These are phyloP conservation scores for Poecilia latipinna DNA, from an alignment of 2,113 vertebrate genomes.

Conservation along the genomic window DNA sequence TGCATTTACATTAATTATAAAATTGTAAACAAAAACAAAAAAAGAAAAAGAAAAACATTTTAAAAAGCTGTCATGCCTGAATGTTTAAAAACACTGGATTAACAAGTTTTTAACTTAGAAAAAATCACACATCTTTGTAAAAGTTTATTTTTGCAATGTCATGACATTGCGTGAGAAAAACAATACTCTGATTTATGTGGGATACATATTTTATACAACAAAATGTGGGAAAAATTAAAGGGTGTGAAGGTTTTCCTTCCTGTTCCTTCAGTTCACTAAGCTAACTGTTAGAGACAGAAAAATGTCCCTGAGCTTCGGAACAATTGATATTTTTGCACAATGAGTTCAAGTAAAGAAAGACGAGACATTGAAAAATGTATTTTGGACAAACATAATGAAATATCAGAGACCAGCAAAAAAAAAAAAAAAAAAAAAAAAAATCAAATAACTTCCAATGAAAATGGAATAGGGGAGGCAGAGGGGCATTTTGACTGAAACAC, in stretches of 20 bases:
- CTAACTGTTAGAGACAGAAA: neutral
- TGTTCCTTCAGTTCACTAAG: neutral
- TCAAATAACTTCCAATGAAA: conserved; percentile 27
- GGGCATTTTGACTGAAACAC: conserved; percentile 41
- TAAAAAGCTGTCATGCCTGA: no score
- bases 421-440: neutral
- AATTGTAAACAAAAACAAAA: no score
- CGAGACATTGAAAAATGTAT: conserved; percentile 4
- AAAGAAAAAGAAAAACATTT: no score
- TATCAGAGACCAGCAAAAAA: conserved; percentile 3
- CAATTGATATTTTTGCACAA: neutral
- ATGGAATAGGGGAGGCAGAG: conserved; percentile 5
- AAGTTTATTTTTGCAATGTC: neutral
- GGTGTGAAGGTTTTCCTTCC: neutral
- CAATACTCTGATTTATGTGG: neutral
- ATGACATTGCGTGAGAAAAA: neutral
- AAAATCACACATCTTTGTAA: neutral
- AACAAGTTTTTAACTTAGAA: neutral
- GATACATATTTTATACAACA: neutral
- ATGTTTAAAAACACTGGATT: neutral
- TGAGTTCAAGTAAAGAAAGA: neutral
- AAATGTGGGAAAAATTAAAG: neutral
- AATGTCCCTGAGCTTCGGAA: neutral
- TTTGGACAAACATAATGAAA: conserved; percentile 10
- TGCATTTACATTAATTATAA: no score